Conservation (phyloP, 2,113 vertebrate genomes). For the Gambusia affinis region DNA sequence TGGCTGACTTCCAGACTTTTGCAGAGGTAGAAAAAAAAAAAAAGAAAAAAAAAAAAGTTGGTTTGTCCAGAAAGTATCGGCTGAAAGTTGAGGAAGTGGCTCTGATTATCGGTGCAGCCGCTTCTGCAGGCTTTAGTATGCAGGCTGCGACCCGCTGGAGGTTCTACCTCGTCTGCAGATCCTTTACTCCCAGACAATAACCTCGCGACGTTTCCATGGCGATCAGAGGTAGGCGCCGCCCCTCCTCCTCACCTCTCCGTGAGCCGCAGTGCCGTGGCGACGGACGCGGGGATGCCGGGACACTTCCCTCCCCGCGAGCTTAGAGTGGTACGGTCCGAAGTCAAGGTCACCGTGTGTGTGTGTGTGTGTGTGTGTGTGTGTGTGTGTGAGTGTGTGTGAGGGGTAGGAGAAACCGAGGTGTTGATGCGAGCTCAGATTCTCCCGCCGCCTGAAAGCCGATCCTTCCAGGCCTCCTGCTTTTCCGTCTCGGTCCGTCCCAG, state of each 20-base stretch:
- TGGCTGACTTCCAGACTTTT: too few relatives aligned
- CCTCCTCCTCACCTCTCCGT: neutral
- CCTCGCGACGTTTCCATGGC: slow-evolving; percentile 63
- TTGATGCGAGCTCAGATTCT: neutral
- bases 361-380: neutral
- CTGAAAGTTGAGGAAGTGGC: too few relatives aligned
- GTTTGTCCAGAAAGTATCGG: too few relatives aligned
- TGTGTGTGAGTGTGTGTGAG: neutral
- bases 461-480: slow-evolving; percentile 18
- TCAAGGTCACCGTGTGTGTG: slow-evolving; percentile 56
- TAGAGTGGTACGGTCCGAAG: slow-evolving; percentile 35
- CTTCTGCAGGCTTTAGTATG: slow-evolving; percentile 39
- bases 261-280: slow-evolving; percentile 54
- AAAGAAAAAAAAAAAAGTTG: too few relatives aligned
- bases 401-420: too few relatives aligned
- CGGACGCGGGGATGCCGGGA: slow-evolving; percentile 40
- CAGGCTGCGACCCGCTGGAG: slow-evolving; percentile 25
- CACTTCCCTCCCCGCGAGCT: slow-evolving; percentile 9
- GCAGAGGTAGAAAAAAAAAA: too few relatives aligned
- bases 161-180: slow-evolving; percentile 43
- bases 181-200: neutral
- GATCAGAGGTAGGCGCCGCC: slow-evolving; percentile 38
- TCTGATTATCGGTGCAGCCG: too few relatives aligned
- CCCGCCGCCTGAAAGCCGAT: slow-evolving; percentile 41
- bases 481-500: too few relatives aligned